Evolutionary conservation across 2,888 invertebrate genomes (phyloP).

Genomic region (Julus scanicus): DNA sequence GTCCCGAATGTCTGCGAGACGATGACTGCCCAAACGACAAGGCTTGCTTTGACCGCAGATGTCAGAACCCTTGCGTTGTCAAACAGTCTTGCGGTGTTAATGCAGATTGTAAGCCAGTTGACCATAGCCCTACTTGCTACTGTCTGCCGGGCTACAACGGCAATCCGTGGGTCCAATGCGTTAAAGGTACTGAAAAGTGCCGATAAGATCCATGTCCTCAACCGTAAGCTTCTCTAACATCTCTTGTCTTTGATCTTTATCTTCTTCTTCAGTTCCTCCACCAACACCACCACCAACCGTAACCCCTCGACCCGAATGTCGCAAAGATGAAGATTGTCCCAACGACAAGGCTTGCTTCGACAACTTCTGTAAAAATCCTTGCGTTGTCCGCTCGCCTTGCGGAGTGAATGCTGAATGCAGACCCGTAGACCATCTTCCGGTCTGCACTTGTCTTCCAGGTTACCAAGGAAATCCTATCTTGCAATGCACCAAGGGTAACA

Average conservation of each 20-base stretch:
- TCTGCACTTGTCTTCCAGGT: constrained; percentile 52
- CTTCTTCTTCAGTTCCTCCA: not conserved
- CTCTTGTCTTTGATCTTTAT: not conserved
- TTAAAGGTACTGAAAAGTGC: too few species aligned
- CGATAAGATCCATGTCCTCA: too few species aligned
- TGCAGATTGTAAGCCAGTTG: constrained; percentile 79
- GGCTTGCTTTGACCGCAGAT: constrained; percentile 69
- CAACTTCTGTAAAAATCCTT: constrained; percentile 86
- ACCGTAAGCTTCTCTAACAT: not conserved
- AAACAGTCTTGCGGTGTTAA: constrained; percentile 84
- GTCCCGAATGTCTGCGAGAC: constrained; percentile 86
- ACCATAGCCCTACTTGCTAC: constrained; percentile 64
- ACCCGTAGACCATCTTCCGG: constrained; percentile 27
- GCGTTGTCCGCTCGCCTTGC: constrained; percentile 76
- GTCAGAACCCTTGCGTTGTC: constrained; percentile 74
- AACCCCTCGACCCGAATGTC: constrained; percentile 76
- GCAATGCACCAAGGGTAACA: constrained; percentile 70
- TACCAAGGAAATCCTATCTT: constrained; percentile 79
- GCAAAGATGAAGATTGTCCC: constrained; percentile 70
- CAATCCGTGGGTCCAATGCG: too few species aligned
- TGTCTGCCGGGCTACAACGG: not conserved
- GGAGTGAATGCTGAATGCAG: constrained; percentile 75
- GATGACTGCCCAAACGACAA: constrained; percentile 76
- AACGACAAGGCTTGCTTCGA: constrained; percentile 78
- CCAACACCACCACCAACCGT: constrained; percentile 1